Conservation (phyloP, 2,113 vertebrate genomes). For the Naja naja region DNA sequence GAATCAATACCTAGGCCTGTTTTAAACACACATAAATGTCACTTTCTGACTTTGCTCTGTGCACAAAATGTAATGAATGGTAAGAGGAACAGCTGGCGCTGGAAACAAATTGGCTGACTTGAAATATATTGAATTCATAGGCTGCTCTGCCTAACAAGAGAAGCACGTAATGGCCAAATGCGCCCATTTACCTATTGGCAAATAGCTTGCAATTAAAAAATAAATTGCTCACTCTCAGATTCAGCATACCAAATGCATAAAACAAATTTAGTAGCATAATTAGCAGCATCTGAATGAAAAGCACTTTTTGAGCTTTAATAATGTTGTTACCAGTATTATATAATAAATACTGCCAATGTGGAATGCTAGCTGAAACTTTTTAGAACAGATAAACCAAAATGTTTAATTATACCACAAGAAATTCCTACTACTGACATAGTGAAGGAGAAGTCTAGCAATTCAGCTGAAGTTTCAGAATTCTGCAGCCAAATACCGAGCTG, state of each 20-base stretch:
- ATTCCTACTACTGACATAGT: conserved; percentile 3
- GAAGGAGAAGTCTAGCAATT: background rate
- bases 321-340: conserved; percentile 18
- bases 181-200: conserved; percentile 24
- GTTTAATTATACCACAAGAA: background rate
- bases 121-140: conserved; percentile 33
- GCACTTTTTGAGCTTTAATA: conserved; percentile 14
- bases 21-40: conserved; percentile 37
- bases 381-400: conserved; percentile 12
- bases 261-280: conserved; percentile 41
- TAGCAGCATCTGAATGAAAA: conserved; percentile 32
- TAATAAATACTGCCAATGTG: conserved; percentile 15
- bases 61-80: conserved; percentile 30
- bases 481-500: background rate
- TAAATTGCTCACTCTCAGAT: conserved; percentile 36
- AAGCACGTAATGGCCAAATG: background rate
- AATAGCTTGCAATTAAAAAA: conserved; percentile 41
- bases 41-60: conserved; percentile 22
- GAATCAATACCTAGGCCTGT: conserved; percentile 20
- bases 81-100: conserved; percentile 29
- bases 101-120: conserved; percentile 33
- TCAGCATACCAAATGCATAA: conserved; percentile 23
- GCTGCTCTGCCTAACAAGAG: conserved; percentile 13
- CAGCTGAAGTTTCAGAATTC: background rate
- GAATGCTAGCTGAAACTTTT: conserved; percentile 13